These are phyloP conservation scores for Acanthurus lineatus DNA, from an alignment of 2,797 vertebrate species.

Conservation along the genomic window DNA sequence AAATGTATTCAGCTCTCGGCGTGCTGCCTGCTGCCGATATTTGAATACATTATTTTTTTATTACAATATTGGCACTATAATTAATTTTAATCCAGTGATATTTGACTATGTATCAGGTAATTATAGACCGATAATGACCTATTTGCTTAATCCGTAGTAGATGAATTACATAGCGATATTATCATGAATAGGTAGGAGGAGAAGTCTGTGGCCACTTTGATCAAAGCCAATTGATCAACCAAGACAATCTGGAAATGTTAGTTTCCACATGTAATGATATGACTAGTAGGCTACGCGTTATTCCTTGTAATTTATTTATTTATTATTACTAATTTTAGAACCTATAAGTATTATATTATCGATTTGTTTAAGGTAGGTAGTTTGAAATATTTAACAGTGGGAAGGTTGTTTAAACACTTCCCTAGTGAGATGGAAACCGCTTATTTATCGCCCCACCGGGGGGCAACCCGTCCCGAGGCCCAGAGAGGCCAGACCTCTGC, in stretches of 20 bases:
- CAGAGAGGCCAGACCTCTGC: conserved; percentile 60
- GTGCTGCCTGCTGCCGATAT: conserved; percentile 60
- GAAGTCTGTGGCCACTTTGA: conserved; percentile 63
- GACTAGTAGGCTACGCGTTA: conserved; percentile 70
- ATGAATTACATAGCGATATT: conserved; percentile 65
- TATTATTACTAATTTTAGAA: conserved; percentile 84
- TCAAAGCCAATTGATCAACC: conserved; percentile 69
- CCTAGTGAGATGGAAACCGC: conserved; percentile 82
- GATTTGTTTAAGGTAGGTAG: conserved; percentile 72
- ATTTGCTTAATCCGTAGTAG: conserved; percentile 62
- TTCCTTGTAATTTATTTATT: conserved; percentile 88
- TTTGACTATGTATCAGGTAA: conserved; percentile 64
- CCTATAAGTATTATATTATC: conserved; percentile 84
- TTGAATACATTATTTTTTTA: conserved; percentile 58
- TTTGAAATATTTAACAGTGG: conserved; percentile 76
- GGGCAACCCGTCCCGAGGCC: conserved; percentile 66
- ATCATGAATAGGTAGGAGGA: conserved; percentile 71
- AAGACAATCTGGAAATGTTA: conserved; percentile 82
- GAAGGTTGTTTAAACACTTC: conserved; percentile 63
- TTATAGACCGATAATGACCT: conserved; percentile 60
- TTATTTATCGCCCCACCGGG: conserved; percentile 79
- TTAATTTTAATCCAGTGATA: conserved; percentile 54
- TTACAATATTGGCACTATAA: conserved; percentile 64
- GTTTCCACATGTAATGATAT: conserved; percentile 78
- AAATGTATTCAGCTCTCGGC: conserved; percentile 67